phyloP scores from a whole-genome alignment of 2,113 vertebrate species.

The Plestiodon gilberti region DNA sequence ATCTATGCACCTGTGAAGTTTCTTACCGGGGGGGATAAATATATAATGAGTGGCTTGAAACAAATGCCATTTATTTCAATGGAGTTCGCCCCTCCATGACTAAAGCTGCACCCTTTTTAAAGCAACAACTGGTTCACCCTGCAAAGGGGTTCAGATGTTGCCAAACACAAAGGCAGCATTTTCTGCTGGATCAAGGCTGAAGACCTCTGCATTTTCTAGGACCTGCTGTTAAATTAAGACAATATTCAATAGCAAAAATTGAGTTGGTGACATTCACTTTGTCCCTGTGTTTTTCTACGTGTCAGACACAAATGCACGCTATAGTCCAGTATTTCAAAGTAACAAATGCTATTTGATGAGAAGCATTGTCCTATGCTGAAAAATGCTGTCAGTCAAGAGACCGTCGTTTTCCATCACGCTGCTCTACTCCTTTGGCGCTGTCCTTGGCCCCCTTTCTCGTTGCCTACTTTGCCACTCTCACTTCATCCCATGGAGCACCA shows the following conservation, averaged over 20 bases:
- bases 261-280: not conserved
- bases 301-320: too few species aligned
- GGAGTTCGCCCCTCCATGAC: not conserved
- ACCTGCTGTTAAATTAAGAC: not conserved
- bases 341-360: not conserved
- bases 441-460: not conserved
- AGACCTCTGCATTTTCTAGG: not conserved
- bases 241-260: not conserved
- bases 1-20: conserved; percentile 5
- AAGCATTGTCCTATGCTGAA: not conserved
- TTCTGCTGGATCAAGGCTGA: not conserved
- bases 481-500: not conserved
- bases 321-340: not conserved
- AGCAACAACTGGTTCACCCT: not conserved
- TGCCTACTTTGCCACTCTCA: not conserved
- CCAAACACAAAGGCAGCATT: not conserved
- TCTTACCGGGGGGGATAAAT: not conserved
- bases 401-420: not conserved
- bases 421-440: not conserved
- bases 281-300: not conserved
- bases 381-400: not conserved
- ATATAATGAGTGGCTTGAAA: not conserved
- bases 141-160: not conserved
- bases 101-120: not conserved
- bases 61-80: not conserved